Percentiles rank a stretch among this genome's conserved stretches.
Evolutionary conservation across 2,113 vertebrate genomes (phyloP).

Genomic region (Dasyornis broadbenti): DNA sequence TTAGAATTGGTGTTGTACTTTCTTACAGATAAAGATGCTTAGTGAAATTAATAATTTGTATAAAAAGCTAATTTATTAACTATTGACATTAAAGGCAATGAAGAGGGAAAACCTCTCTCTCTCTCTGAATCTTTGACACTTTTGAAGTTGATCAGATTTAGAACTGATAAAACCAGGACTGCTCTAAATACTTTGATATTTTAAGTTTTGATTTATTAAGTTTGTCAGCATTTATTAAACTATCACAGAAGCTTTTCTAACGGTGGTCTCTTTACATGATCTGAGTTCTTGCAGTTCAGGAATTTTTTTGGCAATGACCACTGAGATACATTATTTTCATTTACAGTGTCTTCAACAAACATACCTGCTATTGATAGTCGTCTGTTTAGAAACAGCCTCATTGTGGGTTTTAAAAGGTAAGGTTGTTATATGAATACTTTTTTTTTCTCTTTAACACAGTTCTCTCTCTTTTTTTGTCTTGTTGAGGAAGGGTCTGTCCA

Average conservation of each 20-base stretch:
- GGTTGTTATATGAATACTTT: not conserved
- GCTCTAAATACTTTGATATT: not conserved
- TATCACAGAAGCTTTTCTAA: not conserved
- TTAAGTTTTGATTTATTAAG: not conserved
- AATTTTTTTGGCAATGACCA: not conserved
- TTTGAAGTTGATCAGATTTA: not conserved
- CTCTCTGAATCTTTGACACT: not conserved
- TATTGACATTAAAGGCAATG: not conserved
- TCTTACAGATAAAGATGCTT: not conserved
- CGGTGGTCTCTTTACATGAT: not conserved
- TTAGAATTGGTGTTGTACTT: not conserved
- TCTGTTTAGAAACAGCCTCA: conserved; percentile 72
- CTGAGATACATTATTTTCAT: not conserved
- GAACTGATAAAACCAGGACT: not conserved
- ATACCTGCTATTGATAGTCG: conserved; percentile 58
- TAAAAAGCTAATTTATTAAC: not conserved
- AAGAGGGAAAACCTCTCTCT: not conserved
- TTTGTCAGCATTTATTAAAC: not conserved
- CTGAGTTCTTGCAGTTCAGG: not conserved
- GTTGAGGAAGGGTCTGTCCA: not conserved
- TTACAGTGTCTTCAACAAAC: conserved; percentile 80
- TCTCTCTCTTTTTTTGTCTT: not conserved
- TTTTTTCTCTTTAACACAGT: not conserved
- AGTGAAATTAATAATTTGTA: not conserved
- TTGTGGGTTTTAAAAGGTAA: conserved; percentile 84